Evolutionary conservation across 2,797 vertebrate genomes (phyloP), one percentile per base, ranked within the genome.

Genomic region (Neopelma chrysocephalum): DNA sequence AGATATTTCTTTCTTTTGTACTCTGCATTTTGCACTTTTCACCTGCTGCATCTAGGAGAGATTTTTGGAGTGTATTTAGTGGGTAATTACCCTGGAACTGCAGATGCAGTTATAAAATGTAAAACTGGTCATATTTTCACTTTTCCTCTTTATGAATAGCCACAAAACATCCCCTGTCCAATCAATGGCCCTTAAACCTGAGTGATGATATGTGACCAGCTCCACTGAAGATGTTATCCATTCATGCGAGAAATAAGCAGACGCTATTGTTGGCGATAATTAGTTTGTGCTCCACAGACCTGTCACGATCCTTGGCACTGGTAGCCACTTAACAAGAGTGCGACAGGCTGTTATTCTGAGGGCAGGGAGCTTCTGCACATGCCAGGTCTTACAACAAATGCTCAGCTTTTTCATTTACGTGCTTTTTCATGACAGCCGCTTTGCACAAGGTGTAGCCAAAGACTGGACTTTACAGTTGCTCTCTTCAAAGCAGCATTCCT

Each of bases 211-310:
- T 95, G 91, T 93, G 93, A 96, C 73, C 40, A 20, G 93, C 65
- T 87, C 94, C 20, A 4, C 60, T 82, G 95, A 88, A 95, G 88
- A 97, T 93, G 95, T 77, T 96, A 93, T 61, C 93, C 92, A 60
- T 93, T 97, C 94, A 97, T 97, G 94, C 73, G 21, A 91, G 94
- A 97, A 97, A 96, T 97, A 96, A 94, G 86, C 94, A 78, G 88
- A 70, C 89, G 34, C 73, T 85, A 95, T 95, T 92, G 95, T 82
- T 87, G 78, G 87, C 84, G 72, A 93, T 95, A 97, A 97, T 97
- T 96, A 97, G 76, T 94, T 97, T 94, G 58, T 87, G 95, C 85
- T 95, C 65, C 51, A 77, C 45, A 89, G 90, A 50, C 70, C 93
- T 3, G 6, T 94, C 96, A 93, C 31, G 4, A 93, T 94, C 82